Evolutionary conservation across 2,113 vertebrate genomes (phyloP).

Genomic region (Forbesichthys agassizii): DNA sequence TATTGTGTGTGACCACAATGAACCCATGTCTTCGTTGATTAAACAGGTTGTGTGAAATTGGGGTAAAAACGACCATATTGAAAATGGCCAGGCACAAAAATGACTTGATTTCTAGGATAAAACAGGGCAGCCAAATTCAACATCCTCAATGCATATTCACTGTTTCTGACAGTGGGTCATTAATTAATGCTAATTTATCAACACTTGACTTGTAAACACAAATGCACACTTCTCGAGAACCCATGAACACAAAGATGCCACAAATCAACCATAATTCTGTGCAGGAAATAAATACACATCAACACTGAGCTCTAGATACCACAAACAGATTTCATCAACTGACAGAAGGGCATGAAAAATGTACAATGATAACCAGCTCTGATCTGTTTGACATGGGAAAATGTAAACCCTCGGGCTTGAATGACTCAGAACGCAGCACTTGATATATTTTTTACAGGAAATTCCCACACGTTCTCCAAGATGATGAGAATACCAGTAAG

Average conservation of each 20-base stretch:
- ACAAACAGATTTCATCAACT: neutral
- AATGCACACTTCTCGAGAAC: no score
- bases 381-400: neutral
- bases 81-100: no score
- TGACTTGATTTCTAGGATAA: neutral
- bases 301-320: neutral
- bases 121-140: neutral
- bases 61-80: conserved; percentile 6
- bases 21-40: neutral
- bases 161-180: neutral
- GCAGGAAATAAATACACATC: no score
- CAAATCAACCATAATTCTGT: no score
- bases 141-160: neutral
- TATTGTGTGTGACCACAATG: neutral
- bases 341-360: neutral
- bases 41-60: neutral
- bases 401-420: neutral
- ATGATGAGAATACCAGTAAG: neutral
- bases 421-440: neutral
- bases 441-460: neutral
- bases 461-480: neutral
- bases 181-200: no score
- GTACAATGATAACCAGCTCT: neutral
- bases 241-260: no score
- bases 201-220: no score